A percentile compares a stretch with the other conserved stretches of the same genome.
Evolutionary conservation across 2,888 invertebrate genomes (phyloP).

Genomic region (Drosophila barbarae): DNA sequence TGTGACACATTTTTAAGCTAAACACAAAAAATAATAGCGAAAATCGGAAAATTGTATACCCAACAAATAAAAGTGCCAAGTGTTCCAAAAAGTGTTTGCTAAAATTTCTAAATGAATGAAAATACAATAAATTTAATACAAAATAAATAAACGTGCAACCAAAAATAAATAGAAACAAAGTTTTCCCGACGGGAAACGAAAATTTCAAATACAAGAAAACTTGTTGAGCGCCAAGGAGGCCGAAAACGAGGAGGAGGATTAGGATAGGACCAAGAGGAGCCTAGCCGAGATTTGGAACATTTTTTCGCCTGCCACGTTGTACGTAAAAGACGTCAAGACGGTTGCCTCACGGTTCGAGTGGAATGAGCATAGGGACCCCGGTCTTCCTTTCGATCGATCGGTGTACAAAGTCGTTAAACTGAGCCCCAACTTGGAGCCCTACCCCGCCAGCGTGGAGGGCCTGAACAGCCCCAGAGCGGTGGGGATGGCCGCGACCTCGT

Average conservation of each 20-base stretch:
- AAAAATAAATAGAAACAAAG: conserved; percentile 8
- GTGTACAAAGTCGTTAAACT: conserved; percentile 81
- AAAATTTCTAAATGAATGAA: conserved; percentile 8
- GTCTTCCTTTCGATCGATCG: conserved; percentile 80
- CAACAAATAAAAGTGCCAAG: conserved; percentile 19
- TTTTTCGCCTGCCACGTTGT: conserved; percentile 68
- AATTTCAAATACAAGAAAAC: conserved; percentile 4
- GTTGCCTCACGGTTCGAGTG: conserved; percentile 80
- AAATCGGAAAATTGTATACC: conserved; percentile 5
- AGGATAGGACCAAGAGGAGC: conserved; percentile 14
- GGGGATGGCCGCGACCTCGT: conserved; percentile 97
- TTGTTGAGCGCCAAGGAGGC: conserved; percentile 33
- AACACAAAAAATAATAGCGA: conserved; percentile 7
- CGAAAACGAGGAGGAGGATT: not conserved
- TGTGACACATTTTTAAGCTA: conserved; percentile 7
- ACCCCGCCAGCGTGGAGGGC: conserved; percentile 81
- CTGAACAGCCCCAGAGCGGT: conserved; percentile 84
- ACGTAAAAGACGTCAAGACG: conserved; percentile 79
- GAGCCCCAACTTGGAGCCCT: conserved; percentile 81
- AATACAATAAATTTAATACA: conserved; percentile 25
- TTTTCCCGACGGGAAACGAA: conserved; percentile 22
- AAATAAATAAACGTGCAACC: conserved; percentile 9
- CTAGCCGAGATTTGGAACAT: conserved; percentile 23
- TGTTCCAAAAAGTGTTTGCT: conserved; percentile 18
- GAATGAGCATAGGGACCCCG: conserved; percentile 80